phyloP scores from a whole-genome alignment of 2,888 invertebrate species.

The Metallyticus violacea region DNA sequence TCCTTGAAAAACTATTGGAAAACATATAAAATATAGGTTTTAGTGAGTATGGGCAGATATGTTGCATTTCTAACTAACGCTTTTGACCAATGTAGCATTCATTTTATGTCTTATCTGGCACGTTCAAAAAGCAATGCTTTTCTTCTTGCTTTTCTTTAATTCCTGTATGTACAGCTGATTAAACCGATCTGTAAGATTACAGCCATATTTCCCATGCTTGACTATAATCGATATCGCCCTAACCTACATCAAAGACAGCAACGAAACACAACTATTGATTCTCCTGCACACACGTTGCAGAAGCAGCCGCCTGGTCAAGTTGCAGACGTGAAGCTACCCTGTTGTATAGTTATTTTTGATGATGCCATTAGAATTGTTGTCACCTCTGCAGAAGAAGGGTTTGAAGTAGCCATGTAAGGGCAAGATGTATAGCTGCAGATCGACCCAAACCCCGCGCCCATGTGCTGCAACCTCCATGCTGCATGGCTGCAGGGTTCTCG shows the following conservation, averaged over 20 bases:
- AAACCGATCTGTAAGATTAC: not conserved
- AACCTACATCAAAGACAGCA: not conserved
- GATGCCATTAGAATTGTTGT: not conserved
- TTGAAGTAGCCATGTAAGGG: conserved; percentile 15
- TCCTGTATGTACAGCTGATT: too few species aligned
- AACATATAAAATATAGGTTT: not conserved
- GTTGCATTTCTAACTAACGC: not conserved
- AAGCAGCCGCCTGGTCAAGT: not conserved
- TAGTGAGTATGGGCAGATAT: not conserved
- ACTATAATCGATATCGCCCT: not conserved
- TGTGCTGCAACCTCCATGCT: conserved; percentile 26
- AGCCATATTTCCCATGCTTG: not conserved
- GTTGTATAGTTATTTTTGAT: not conserved
- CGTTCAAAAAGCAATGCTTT: not conserved
- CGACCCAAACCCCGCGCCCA: conserved; percentile 9
- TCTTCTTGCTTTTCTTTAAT: not conserved
- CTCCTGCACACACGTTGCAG: too few species aligned
- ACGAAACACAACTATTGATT: not conserved
- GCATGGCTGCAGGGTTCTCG: conserved; percentile 31
- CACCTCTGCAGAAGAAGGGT: not conserved
- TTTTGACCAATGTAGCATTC: not conserved
- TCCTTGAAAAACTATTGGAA: not conserved
- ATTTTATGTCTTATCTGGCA: not conserved
- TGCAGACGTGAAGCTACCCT: not conserved
- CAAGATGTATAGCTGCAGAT: not conserved